Conservation (phyloP, 1,140 invertebrate species). For the Zaprionus kolodkinae region DNA sequence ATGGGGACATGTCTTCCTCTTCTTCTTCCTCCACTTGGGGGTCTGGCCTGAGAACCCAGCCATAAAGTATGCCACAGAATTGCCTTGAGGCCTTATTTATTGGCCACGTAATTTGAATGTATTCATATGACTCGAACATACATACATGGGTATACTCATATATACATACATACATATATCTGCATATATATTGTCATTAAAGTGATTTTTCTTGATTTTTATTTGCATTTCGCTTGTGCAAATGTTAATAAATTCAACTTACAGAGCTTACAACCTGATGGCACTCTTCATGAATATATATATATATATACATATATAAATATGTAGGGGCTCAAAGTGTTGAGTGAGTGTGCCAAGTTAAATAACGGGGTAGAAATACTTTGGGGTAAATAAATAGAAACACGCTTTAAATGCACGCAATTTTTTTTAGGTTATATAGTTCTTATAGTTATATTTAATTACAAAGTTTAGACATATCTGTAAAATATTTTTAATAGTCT, state of each 20-base stretch:
- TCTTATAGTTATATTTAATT: too few relatives aligned
- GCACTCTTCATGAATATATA: background rate
- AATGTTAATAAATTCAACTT: conserved; percentile 33
- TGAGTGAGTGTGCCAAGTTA: background rate
- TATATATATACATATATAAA: too few relatives aligned
- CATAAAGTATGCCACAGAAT: conserved; percentile 51
- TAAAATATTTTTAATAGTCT: too few relatives aligned
- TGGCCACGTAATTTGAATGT: conserved; percentile 42
- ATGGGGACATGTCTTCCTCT: background rate
- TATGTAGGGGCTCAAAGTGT: conserved; percentile 1
- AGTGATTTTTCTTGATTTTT: conserved; percentile 51
- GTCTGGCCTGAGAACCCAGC: conserved; percentile 12
- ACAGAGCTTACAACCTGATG: conserved; percentile 1
- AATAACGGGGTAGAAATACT: background rate
- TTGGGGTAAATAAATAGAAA: background rate
- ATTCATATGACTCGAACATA: conserved; percentile 7
- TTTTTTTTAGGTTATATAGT: too few relatives aligned
- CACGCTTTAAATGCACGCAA: too few relatives aligned
- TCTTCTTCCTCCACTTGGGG: background rate
- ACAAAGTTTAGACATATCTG: too few relatives aligned
- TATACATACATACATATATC: conserved; percentile 12
- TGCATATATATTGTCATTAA: conserved; percentile 25
- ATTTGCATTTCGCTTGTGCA: conserved; percentile 27
- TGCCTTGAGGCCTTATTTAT: conserved; percentile 48
- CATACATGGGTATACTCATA: background rate